Base-by-base conservation (phyloP, 2,113 vertebrate genomes). In the Zosterops lateralis region DNA sequence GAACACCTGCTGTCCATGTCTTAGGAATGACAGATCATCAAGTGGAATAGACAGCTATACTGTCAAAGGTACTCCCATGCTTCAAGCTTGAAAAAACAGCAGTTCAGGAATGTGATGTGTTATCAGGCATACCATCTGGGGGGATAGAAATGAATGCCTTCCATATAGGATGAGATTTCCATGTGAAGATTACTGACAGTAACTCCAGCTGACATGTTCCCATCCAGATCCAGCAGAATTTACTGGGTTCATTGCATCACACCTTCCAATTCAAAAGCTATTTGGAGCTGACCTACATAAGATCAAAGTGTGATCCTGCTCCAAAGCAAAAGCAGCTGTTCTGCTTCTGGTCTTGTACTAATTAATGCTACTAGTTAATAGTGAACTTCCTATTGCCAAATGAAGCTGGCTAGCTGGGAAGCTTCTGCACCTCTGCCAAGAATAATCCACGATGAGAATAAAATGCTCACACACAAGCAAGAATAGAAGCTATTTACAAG, bases 21-120 rank as follows among this genome's bases (percentile, higher is more conserved):
- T 90, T 34, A 72, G 80, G 71, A 95, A 82, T 70, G 82, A 94
- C 84, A 91, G 58, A 73, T 29, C n/a, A 4, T 44, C 87, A 91
- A 95, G 82, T 73, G 71, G 62, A 94, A 77, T 53, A 91, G 86
- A 92, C 83, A 94, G 83, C 58, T 78, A 22, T 26, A 36, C 48
- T 90, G 80, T 68, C 80, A 86, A 67, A 92, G 40, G 40, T 48
- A 60, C 53, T 57, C 48, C n/a, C 57, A 53, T 18, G 29, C 74
- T 80, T 74, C 89, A 90, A 80, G 91, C 60, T 70, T 81, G 71
- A 83, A 81, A 91, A 82, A 58, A 32, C 79, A 93, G 75, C 42
- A 64, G 40, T 65, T 87, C 51, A 89, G 61, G 25, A 93, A 84
- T 13, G 66, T 64, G 58, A 36, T 71, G 57, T 75, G 76, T 71